These are phyloP conservation scores for Cerastis rubricosa DNA, from an alignment of 2,888 invertebrate species.

Conservation along the genomic window DNA sequence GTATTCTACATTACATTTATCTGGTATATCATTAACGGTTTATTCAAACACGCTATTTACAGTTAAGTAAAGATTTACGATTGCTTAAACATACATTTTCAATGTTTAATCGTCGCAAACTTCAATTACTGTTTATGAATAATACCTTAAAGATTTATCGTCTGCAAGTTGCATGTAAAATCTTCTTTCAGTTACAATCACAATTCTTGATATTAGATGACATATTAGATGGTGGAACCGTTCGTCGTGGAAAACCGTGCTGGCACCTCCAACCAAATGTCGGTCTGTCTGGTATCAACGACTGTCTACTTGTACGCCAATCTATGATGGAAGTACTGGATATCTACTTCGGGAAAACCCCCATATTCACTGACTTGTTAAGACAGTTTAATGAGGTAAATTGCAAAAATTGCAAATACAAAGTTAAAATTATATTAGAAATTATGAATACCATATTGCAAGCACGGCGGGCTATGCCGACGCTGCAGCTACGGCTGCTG, in stretches of 20 bases:
- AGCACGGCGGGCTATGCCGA: background rate
- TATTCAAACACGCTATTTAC: background rate
- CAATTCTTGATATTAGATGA: slow-evolving; percentile 36
- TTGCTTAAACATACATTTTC: background rate
- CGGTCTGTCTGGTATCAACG: slow-evolving; percentile 39
- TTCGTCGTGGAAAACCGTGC: slow-evolving; percentile 46
- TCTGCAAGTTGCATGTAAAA: background rate
- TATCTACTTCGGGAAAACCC: slow-evolving; percentile 29
- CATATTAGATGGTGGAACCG: slow-evolving; percentile 19
- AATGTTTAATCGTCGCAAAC: background rate
- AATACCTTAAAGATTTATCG: background rate
- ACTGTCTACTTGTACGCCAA: slow-evolving; percentile 38
- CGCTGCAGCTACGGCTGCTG: background rate
- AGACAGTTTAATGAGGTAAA: slow-evolving; percentile 42
- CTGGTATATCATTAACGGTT: background rate
- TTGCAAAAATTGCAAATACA: background rate
- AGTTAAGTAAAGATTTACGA: background rate
- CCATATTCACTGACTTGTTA: slow-evolving; percentile 32
- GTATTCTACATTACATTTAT: background rate
- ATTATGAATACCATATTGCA: background rate
- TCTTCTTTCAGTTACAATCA: slow-evolving; percentile 25
- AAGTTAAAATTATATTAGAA: background rate
- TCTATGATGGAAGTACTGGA: slow-evolving; percentile 34
- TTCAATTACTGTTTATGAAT: background rate
- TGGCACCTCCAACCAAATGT: slow-evolving; percentile 42